Evolutionary conservation across 2,113 vertebrate genomes (phyloP).

Genomic region (Cariama cristata): DNA sequence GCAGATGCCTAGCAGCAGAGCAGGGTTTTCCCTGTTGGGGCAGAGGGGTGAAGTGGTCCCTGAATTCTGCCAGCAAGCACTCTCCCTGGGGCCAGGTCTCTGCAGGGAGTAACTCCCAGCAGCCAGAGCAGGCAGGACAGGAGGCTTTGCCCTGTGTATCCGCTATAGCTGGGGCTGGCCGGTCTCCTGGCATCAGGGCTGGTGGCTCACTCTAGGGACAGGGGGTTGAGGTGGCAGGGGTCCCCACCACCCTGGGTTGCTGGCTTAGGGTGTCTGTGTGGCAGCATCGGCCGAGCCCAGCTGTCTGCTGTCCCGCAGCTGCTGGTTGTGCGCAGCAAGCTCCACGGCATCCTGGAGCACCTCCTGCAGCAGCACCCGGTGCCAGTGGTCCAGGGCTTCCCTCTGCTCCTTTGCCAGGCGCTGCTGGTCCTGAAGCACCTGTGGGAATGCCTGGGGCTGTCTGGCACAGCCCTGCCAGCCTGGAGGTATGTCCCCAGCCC

Average conservation of each 20-base stretch:
- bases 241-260: rapidly evolving
- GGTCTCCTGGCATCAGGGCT: rapidly evolving
- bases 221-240: not conserved
- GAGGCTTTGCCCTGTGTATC: not conserved
- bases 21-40: rapidly evolving
- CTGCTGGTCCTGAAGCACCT: constrained; percentile 85
- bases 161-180: rapidly evolving
- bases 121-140: rapidly evolving
- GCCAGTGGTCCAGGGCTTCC: constrained; percentile 66
- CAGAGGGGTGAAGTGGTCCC: rapidly evolving
- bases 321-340: constrained; percentile 80
- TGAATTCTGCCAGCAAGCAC: not conserved
- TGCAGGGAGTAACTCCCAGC: not conserved
- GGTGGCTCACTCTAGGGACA: not conserved
- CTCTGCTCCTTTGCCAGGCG: constrained; percentile 78
- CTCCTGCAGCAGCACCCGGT: constrained; percentile 77
- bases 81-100: not conserved
- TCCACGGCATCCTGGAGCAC: constrained; percentile 75
- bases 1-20: not conserved
- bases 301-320: constrained; percentile 71
- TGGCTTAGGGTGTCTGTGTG: not conserved
- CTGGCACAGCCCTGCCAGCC: not conserved
- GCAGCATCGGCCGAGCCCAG: not conserved
- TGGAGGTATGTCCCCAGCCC: rapidly evolving
- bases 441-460: rapidly evolving